Conservation (phyloP, 2,797 vertebrate species). For the Sebastes glaucus region DNA sequence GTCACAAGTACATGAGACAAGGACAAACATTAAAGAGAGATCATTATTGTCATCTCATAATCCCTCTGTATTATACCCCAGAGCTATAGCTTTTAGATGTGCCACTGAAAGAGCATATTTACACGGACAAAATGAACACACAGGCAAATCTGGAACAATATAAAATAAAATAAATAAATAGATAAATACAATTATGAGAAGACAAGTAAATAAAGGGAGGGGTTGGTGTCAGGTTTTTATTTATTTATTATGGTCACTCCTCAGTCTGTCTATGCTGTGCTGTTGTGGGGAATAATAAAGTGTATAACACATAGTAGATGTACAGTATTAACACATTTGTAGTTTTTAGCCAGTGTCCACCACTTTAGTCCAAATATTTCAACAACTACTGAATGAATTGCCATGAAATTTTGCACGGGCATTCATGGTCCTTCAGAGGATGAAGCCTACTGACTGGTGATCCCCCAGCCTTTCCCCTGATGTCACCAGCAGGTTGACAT, state of each 20-base stretch:
- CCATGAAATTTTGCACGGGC: too few species aligned
- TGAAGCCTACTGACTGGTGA: too few species aligned
- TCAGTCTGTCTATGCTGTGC: neutral
- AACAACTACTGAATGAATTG: neutral
- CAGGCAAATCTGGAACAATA: neutral
- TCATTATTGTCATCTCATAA: slow-evolving; percentile 12
- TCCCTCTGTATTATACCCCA: neutral
- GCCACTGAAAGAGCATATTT: neutral
- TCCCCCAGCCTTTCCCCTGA: too few species aligned
- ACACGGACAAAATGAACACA: slow-evolving; percentile 1
- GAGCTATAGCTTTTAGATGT: slow-evolving; percentile 9
- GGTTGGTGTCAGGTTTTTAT: slow-evolving; percentile 9
- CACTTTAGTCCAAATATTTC: neutral
- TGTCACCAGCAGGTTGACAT: too few species aligned
- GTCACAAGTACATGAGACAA: neutral
- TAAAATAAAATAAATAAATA: neutral
- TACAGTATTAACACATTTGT: too few species aligned
- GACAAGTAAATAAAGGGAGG: neutral
- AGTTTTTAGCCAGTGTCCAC: neutral
- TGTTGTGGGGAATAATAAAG: neutral
- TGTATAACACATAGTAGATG: neutral
- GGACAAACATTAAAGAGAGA: slow-evolving; percentile 14
- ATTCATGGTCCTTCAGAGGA: too few species aligned
- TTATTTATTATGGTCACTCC: slow-evolving; percentile 2
- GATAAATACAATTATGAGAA: neutral